These are phyloP conservation scores for Octomys mimax DNA, from an alignment of 2,797 vertebrate genomes.

Conservation along the genomic window DNA sequence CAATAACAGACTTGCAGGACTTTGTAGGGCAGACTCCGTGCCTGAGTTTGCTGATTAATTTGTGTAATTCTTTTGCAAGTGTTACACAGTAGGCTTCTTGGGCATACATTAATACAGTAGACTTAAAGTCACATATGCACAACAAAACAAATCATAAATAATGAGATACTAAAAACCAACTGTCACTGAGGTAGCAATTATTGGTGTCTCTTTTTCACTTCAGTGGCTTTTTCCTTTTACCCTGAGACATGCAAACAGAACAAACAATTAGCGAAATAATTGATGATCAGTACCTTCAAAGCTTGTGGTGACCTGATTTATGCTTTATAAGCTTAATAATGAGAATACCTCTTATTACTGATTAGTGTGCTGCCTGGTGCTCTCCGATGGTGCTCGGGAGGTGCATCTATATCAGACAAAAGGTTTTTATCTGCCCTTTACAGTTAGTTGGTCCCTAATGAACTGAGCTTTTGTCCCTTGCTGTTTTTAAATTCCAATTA, in stretches of 20 bases:
- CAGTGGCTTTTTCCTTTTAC: constrained; percentile 90
- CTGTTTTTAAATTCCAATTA: constrained; percentile 90
- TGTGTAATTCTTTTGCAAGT: constrained; percentile 84
- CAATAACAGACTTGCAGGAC: constrained; percentile 75
- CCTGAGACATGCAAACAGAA: constrained; percentile 91
- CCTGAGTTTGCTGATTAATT: constrained; percentile 82
- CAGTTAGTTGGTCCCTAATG: constrained; percentile 88
- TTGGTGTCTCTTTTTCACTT: constrained; percentile 90
- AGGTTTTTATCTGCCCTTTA: constrained; percentile 87
- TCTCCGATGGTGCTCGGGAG: constrained; percentile 73
- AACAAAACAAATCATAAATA: constrained; percentile 91
- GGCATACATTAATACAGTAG: constrained; percentile 85
- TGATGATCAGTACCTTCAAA: constrained; percentile 90
- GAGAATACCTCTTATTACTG: constrained; percentile 87
- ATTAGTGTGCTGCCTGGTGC: constrained; percentile 87
- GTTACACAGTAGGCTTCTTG: constrained; percentile 85
- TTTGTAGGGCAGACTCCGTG: constrained; percentile 80
- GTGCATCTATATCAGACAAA: constrained; percentile 82
- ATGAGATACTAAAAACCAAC: constrained; percentile 89
- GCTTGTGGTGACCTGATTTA: constrained; percentile 88
- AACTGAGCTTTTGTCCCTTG: constrained; percentile 86
- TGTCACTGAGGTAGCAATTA: constrained; percentile 90
- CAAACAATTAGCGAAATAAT: constrained; percentile 92
- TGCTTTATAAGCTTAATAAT: constrained; percentile 87
- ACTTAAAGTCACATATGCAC: constrained; percentile 90